Percentiles rank a stretch among this genome's conserved stretches.
Evolutionary conservation across 1,140 invertebrate species (phyloP).

Genomic region (Ladona fulva): DNA sequence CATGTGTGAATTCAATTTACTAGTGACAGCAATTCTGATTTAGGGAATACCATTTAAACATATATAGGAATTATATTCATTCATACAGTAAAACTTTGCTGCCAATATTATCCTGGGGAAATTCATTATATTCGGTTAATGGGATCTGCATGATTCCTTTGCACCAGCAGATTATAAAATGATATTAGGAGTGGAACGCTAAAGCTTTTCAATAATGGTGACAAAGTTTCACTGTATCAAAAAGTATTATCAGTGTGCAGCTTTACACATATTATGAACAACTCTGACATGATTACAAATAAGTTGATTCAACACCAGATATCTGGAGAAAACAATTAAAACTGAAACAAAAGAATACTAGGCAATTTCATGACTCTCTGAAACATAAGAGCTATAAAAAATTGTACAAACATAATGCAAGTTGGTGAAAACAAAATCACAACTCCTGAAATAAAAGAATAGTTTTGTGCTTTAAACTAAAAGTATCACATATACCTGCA

Average conservation of each 20-base stretch:
- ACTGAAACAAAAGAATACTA: background rate
- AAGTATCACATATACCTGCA: background rate
- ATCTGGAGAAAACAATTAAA: background rate
- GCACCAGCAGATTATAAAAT: background rate
- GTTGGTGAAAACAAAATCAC: background rate
- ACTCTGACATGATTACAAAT: background rate
- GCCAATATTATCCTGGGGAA: background rate
- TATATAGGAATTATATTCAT: background rate
- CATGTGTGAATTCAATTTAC: background rate
- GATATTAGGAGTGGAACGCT: background rate
- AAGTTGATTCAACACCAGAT: background rate
- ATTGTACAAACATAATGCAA: too few species aligned
- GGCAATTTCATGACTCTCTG: background rate
- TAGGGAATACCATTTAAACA: background rate
- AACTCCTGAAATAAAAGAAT: background rate
- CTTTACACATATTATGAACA: background rate
- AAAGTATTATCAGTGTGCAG: background rate
- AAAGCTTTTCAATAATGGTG: background rate
- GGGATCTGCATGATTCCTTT: background rate
- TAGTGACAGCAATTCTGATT: background rate
- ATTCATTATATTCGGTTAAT: background rate
- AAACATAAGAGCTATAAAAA: background rate
- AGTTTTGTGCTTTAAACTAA: background rate
- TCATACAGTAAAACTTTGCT: background rate
- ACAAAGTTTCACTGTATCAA: background rate